These are phyloP conservation scores for Itoplectis maculator DNA, from an alignment of 2,888 invertebrate species.

Conservation along the genomic window DNA sequence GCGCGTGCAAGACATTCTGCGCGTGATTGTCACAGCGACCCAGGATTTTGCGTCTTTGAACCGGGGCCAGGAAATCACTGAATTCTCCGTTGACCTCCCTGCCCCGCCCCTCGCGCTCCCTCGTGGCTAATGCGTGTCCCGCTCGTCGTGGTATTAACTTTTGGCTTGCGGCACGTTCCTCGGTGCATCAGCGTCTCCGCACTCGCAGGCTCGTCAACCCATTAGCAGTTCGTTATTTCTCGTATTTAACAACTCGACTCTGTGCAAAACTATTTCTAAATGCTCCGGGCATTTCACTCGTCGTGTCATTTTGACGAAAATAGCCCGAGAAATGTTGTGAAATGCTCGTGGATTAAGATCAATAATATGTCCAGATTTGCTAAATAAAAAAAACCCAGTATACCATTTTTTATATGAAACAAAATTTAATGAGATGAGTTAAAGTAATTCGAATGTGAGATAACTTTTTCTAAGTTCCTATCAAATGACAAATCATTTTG, in stretches of 20 bases:
- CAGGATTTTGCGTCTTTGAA: slow-evolving; percentile 72
- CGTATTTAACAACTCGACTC: background rate
- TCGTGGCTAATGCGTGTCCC: background rate
- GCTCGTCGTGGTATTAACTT: slow-evolving; percentile 26
- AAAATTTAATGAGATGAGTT: too few relatives aligned
- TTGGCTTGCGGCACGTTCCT: slow-evolving; percentile 46
- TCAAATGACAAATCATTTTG: too few relatives aligned
- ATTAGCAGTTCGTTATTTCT: slow-evolving; percentile 47
- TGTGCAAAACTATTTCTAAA: slow-evolving; percentile 23
- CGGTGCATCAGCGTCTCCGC: slow-evolving; percentile 30
- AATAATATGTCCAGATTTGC: background rate
- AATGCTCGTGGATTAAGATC: background rate
- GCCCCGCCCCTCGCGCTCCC: background rate
- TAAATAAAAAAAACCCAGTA: background rate
- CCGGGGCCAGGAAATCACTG: slow-evolving; percentile 70
- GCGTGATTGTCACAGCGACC: slow-evolving; percentile 67
- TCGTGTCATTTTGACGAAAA: background rate
- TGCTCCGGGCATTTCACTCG: background rate
- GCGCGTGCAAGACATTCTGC: slow-evolving; percentile 46
- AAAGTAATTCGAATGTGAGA: too few relatives aligned
- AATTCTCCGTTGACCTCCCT: slow-evolving; percentile 47
- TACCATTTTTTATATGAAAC: too few relatives aligned
- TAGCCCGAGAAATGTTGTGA: background rate
- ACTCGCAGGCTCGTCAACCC: slow-evolving; percentile 19
- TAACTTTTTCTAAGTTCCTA: too few relatives aligned